These are phyloP conservation scores for Anoplophora glabripennis DNA, from an alignment of 1,140 invertebrate genomes.

Conservation along the genomic window DNA sequence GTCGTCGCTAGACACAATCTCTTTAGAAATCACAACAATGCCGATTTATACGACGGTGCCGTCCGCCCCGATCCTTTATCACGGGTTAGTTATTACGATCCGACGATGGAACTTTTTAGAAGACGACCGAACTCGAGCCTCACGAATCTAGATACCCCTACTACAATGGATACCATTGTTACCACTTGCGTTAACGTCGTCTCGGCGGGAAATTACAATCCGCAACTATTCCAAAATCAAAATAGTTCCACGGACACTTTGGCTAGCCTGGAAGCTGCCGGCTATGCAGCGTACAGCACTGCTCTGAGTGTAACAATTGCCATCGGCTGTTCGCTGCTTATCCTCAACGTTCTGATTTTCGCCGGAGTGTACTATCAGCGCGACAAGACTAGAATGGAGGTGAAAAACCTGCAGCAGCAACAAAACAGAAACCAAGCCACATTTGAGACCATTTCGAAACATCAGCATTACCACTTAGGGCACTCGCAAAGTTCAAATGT, in stretches of 20 bases:
- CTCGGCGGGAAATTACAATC: conserved; percentile 54
- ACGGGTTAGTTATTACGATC: conserved; percentile 56
- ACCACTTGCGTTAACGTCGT: conserved; percentile 58
- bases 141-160: conserved; percentile 53
- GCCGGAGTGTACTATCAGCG: conserved; percentile 84
- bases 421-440: conserved; percentile 68
- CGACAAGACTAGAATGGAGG: conserved; percentile 76
- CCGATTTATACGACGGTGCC: conserved; percentile 75
- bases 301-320: conserved; percentile 84
- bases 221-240: conserved; percentile 56
- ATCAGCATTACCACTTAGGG: conserved; percentile 65
- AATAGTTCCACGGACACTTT: conserved; percentile 65
- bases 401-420: conserved; percentile 69
- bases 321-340: conserved; percentile 81
- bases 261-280: conserved; percentile 74
- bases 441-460: conserved; percentile 67
- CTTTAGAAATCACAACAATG: conserved; percentile 78
- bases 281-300: conserved; percentile 76
- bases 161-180: conserved; percentile 58
- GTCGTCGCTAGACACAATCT: conserved; percentile 79
- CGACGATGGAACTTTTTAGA: conserved; percentile 57
- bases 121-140: conserved; percentile 54
- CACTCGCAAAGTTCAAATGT: conserved; percentile 68
- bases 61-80: conserved; percentile 76
- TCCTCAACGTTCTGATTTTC: conserved; percentile 83